Conservation (phyloP, 1,140 invertebrate species). For the Tetragnatha versicolor region DNA sequence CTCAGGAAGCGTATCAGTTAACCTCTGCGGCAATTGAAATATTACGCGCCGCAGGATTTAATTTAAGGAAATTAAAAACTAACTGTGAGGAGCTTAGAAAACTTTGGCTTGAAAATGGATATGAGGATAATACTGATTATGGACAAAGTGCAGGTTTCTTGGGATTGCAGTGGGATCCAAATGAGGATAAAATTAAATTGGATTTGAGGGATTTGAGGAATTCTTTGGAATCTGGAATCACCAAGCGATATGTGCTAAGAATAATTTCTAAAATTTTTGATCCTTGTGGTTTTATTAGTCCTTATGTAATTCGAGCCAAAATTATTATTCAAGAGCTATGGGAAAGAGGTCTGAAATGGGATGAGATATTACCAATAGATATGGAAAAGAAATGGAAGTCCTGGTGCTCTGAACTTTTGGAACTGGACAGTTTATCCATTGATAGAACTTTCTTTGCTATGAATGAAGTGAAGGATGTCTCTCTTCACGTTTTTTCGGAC, state of each 20-base stretch:
- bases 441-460: neutral
- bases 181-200: neutral
- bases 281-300: neutral
- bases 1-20: neutral
- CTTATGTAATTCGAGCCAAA: neutral
- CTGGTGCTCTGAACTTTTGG: neutral
- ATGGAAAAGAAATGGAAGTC: neutral
- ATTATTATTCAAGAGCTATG: neutral
- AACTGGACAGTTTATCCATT: no score
- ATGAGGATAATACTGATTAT: neutral
- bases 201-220: neutral
- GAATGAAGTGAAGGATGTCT: neutral
- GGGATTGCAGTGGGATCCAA: neutral
- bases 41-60: neutral
- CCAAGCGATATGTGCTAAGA: neutral
- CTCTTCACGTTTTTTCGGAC: neutral
- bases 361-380: neutral
- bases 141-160: neutral
- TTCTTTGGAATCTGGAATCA: neutral
- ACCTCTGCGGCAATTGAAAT: conserved; percentile 8
- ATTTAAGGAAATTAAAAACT: conserved; percentile 32
- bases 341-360: neutral
- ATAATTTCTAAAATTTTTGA: neutral
- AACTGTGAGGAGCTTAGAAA: neutral
- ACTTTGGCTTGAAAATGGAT: neutral